Base-by-base conservation (phyloP, 2,797 vertebrate genomes). In the Malurus splendens region DNA sequence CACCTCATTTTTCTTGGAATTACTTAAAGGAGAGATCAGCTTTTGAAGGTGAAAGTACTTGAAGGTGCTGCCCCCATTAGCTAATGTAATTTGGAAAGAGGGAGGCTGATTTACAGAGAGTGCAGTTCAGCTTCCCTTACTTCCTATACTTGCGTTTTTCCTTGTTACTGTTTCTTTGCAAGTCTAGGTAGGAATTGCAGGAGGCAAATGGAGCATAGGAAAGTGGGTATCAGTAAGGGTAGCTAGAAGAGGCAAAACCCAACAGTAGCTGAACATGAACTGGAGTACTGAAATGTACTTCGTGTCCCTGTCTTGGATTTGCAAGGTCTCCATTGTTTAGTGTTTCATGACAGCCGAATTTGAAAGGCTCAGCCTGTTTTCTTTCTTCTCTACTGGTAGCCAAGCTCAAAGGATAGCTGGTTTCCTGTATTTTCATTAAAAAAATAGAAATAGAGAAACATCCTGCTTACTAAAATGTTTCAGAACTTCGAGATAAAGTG, bases 1-100 rank as follows among this genome's bases (percentile, higher is more conserved):
- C 6, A 4, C 51, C 28, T n/a, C 7, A 4, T 72, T 85, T 92
- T 92, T 90, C 84, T 87, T 92, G 85, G 67, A 95, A 89, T 91
- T 90, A 61, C 36, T 87, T 87, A 75, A 75, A 55, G 74, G 75
- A 90, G 79, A 90, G n/a, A 79, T 75, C 41, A 88, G 75, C 67
- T 82, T 91, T 86, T 93, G 77, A 93, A 95, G 88, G 93, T 92
- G 78, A 94, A 66, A 38, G 52, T 68, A 59, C 47, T 60, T 75
- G 72, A 84, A 82, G 62, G 73, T 93, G 84, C 89, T 81, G 83
- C 61, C 30, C 45, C 88, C 85, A 91, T 95, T 95, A 96, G 82
- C 92, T 93, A 95, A 95, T 95, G 76, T 54, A 81, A 90, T 95
- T 85, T 86, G 68, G 33, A 42, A 44, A 44, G 75, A 78, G 24